Conservation (phyloP, 2,113 vertebrate genomes). For the Melospiza melodia region DNA sequence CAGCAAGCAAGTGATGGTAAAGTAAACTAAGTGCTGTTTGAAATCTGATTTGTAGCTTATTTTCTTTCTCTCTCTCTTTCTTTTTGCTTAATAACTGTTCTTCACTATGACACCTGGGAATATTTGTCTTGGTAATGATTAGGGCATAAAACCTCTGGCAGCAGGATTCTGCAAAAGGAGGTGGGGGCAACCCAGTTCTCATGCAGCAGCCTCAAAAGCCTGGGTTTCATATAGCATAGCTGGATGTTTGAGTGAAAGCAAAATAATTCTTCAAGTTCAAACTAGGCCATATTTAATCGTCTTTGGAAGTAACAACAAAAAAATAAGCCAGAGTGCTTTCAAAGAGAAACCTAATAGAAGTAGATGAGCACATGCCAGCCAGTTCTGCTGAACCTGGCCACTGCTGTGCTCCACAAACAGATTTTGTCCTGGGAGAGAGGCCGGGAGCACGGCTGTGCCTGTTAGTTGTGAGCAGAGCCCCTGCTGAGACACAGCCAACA, state of each 20-base stretch:
- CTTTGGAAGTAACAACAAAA: slow-evolving; percentile 20
- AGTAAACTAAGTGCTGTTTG: background rate
- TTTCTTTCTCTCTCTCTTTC: background rate
- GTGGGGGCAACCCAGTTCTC: background rate
- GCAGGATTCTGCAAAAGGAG: background rate
- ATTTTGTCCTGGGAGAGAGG: background rate
- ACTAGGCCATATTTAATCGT: slow-evolving; percentile 31
- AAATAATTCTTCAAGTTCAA: slow-evolving; percentile 40
- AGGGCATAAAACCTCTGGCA: background rate
- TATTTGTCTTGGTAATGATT: background rate
- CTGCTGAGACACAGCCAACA: background rate
- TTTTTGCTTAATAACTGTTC: background rate
- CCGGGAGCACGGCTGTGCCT: rapidly evolving
- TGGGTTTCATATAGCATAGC: background rate
- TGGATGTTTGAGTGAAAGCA: background rate
- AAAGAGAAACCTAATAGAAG: background rate
- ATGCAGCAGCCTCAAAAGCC: background rate
- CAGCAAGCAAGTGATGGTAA: background rate
- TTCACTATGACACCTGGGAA: background rate
- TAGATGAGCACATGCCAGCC: background rate
- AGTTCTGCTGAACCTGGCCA: background rate
- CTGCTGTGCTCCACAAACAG: background rate
- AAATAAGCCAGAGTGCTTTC: background rate
- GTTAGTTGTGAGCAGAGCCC: background rate
- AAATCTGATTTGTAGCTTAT: background rate